phyloP scores from a whole-genome alignment of 2,797 vertebrate genomes.

The Orestias chungarensis region DNA sequence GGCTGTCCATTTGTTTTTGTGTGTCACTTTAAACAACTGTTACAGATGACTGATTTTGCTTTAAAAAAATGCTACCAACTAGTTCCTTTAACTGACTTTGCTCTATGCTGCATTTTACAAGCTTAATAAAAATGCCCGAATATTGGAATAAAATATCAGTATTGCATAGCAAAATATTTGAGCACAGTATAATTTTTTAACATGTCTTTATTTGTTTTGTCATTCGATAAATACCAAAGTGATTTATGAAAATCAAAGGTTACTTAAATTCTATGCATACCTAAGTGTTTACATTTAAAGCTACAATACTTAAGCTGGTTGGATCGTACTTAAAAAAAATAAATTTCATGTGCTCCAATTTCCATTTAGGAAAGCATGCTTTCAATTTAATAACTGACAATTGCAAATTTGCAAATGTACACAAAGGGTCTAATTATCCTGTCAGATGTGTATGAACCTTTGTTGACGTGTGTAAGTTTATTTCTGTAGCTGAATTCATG shows the following conservation, averaged over 20 bases:
- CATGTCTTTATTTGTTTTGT: not conserved
- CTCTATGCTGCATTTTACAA: not conserved
- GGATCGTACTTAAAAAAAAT: no score
- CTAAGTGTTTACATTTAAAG: slow-evolving; percentile 10
- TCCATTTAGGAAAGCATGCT: not conserved
- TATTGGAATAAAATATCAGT: slow-evolving; percentile 36
- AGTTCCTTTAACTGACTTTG: not conserved
- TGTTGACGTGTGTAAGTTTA: not conserved
- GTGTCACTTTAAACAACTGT: not conserved
- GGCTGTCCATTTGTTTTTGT: not conserved
- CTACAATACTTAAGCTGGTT: not conserved
- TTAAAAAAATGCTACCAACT: not conserved
- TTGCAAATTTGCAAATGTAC: slow-evolving; percentile 5
- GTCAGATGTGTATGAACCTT: slow-evolving; percentile 4
- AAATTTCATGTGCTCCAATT: no score
- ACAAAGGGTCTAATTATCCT: not conserved
- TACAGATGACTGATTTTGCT: not conserved
- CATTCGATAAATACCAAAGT: slow-evolving; percentile 1
- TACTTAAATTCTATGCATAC: no score
- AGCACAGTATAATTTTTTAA: not conserved
- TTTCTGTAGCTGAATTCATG: slow-evolving; percentile 1
- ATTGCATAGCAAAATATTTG: slow-evolving; percentile 31
- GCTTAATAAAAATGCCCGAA: not conserved
- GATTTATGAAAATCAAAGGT: not conserved
- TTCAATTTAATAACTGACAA: not conserved